phyloP scores from a whole-genome alignment of 2,888 invertebrate species.

The Melikaiella ostensackeni region DNA sequence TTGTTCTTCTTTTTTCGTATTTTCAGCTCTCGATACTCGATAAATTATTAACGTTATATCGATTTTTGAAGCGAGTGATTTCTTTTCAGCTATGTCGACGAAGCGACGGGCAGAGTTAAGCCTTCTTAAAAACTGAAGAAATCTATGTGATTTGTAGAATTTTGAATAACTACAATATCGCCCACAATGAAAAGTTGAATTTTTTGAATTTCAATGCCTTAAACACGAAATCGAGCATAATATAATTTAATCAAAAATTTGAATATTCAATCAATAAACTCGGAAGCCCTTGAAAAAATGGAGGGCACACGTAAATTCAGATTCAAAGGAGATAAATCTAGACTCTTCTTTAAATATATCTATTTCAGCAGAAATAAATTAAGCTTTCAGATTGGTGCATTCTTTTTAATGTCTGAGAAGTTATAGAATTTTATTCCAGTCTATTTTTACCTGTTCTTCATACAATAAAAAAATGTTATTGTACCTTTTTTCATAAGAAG shows the following conservation, averaged over 20 bases:
- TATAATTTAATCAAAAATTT: background rate
- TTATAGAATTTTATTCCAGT: too few species aligned
- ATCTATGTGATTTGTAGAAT: too few species aligned
- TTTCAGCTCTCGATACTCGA: background rate
- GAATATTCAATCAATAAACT: background rate
- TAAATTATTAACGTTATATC: background rate
- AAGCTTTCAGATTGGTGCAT: too few species aligned
- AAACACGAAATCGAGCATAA: background rate
- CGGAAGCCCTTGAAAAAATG: too few species aligned
- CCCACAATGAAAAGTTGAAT: too few species aligned
- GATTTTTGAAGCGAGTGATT: background rate
- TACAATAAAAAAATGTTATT: too few species aligned
- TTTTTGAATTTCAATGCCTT: too few species aligned
- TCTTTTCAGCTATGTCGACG: background rate
- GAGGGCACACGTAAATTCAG: background rate
- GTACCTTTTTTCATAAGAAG: too few species aligned
- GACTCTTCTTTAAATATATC: background rate
- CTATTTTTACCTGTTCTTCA: too few species aligned
- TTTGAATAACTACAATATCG: background rate
- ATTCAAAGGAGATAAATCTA: background rate
- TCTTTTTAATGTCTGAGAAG: too few species aligned
- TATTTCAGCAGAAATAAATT: background rate
- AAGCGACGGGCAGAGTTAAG: too few species aligned
- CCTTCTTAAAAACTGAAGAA: too few species aligned
- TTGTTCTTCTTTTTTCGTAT: background rate